These are phyloP conservation scores for Globia sparganii DNA, from an alignment of 2,888 invertebrate genomes.

Conservation along the genomic window DNA sequence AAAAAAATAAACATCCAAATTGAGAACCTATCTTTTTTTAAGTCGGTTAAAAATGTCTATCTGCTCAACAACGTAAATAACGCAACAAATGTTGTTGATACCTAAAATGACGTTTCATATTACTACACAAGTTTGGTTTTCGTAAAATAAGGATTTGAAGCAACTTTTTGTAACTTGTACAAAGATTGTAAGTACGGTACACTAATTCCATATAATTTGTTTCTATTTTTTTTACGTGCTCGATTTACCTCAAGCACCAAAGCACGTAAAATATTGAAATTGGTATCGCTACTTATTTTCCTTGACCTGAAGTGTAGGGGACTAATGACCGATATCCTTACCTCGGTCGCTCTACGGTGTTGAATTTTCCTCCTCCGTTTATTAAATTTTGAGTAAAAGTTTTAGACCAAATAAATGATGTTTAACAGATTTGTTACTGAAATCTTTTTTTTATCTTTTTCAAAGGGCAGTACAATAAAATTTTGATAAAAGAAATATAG, in stretches of 20 bases:
- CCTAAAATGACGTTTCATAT: background rate
- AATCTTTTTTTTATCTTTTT: background rate
- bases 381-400: slow-evolving; percentile 37
- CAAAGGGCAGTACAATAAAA: too few relatives aligned
- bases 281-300: slow-evolving; percentile 19
- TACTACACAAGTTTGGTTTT: background rate
- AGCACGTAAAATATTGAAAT: slow-evolving; percentile 48
- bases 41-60: background rate
- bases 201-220: slow-evolving; percentile 23
- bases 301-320: slow-evolving; percentile 18
- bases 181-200: background rate
- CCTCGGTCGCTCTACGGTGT: background rate
- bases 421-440: background rate
- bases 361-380: slow-evolving; percentile 26
- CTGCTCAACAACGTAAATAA: background rate
- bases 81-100: background rate
- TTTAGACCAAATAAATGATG: background rate
- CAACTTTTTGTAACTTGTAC: background rate
- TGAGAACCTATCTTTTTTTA: too few relatives aligned
- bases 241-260: slow-evolving; percentile 20
- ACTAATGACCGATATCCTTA: slow-evolving; percentile 36
- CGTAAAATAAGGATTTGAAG: background rate
- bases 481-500: background rate
- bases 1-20: too few relatives aligned
- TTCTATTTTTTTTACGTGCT: slow-evolving; percentile 33